These are phyloP conservation scores for Microtus oregoni DNA, from an alignment of 2,113 vertebrate species.

Conservation along the genomic window DNA sequence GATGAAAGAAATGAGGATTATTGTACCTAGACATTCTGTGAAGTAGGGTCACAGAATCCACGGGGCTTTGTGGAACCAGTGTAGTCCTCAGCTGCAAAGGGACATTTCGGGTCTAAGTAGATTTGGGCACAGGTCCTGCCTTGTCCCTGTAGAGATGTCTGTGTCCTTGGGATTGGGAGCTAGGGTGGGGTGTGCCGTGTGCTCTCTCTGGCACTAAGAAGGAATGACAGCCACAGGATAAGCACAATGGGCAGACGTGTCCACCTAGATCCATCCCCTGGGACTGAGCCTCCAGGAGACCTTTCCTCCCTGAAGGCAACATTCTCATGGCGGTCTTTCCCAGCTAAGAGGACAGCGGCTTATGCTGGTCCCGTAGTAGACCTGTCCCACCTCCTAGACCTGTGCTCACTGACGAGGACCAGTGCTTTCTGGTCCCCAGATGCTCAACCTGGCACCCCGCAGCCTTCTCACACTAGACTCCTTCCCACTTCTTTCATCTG, in stretches of 20 bases:
- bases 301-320: not conserved
- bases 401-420: not conserved
- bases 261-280: accelerated
- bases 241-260: accelerated
- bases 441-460: not conserved
- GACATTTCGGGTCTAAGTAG: not conserved
- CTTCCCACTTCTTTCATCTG: not conserved
- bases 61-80: not conserved
- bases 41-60: not conserved
- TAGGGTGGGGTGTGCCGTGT: not conserved
- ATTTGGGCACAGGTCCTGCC: not conserved
- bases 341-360: not conserved
- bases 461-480: not conserved
- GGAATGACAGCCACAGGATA: not conserved
- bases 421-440: not conserved
- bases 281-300: not conserved
- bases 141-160: not conserved
- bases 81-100: not conserved
- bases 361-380: not conserved
- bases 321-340: not conserved
- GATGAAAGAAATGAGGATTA: not conserved
- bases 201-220: not conserved
- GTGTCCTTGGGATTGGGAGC: not conserved
- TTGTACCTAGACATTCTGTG: not conserved
- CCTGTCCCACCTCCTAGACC: not conserved